Base-by-base conservation (phyloP, 2,888 invertebrate species). In the Yponomeuta plumbellus region DNA sequence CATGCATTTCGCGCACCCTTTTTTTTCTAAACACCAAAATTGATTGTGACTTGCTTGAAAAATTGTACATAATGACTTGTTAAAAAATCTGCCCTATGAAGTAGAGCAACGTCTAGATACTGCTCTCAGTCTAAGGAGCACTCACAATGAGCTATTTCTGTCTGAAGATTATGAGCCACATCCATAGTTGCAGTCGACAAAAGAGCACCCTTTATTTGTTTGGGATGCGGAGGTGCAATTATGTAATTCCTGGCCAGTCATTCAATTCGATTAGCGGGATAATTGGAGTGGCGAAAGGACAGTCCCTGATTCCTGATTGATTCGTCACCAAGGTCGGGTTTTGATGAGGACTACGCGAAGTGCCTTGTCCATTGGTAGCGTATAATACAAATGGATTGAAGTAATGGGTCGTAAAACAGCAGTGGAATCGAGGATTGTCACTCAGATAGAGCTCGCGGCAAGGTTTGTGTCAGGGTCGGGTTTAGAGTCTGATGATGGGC, bases 251-350 rank as follows among this genome's bases (percentile, higher is more conserved):
- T 52, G 77, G 73, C 71, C 83, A 84, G 88, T 83, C 85, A 85
- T 79, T 85, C 88, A 89, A 88, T 89, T 90, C 88, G 88, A 90
- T 90, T 90, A 89, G 81, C 64, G 72, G 64, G 67, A 76, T 88
- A 87, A 90, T 90, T 88, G 87, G 75, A 74, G 70, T 75, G 71
- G 78, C 78, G 80, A 83, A 83, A 85, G 85, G 84, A 83, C 83
- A 76, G 74, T 76, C 78, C 74, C 76, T 75, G 44, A 44, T 44
- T 44, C 44, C 44, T 52, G 75, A 70, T 76, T 71, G 69, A 68
- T 71, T 65, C 69, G 69, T 67, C 71, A 73, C 75, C 84, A 86
- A 84, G 84, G 83, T 77, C 77, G 75, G 68, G 58, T 69, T 20
- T 44, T 20, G 44, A 8, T 21, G 44, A 44, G 11, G n/a, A 61